A percentile compares a stretch with the other conserved stretches of the same genome.
Evolutionary conservation across 2,888 invertebrate genomes (phyloP).

Genomic region (Brachylomia viminalis): DNA sequence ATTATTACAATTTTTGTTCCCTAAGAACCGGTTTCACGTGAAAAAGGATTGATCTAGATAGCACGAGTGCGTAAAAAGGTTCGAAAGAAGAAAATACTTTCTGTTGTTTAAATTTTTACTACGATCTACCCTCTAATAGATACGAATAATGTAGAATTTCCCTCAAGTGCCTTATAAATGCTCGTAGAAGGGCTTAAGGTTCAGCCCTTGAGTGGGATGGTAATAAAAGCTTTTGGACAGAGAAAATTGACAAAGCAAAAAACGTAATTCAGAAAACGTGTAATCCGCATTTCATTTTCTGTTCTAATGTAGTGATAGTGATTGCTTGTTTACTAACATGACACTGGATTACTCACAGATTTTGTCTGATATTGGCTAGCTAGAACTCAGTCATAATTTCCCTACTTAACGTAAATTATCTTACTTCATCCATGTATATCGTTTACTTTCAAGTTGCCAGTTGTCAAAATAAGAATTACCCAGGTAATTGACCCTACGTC

Average conservation of each 20-base stretch:
- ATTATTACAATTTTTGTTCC: neutral
- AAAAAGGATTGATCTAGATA: conserved; percentile 25
- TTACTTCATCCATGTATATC: neutral
- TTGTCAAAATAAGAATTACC: neutral
- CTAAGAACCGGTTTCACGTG: conserved; percentile 1
- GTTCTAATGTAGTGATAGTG: neutral
- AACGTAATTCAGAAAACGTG: conserved; percentile 23
- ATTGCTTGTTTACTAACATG: neutral
- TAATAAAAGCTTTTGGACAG: conserved; percentile 58
- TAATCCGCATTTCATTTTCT: conserved; percentile 24
- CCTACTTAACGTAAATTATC: neutral
- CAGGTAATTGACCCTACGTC: neutral
- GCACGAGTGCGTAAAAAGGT: conserved; percentile 35
- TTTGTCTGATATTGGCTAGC: neutral
- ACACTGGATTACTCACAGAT: too few relatives aligned
- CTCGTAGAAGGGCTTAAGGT: conserved; percentile 46
- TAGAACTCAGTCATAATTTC: neutral
- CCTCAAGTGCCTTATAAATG: conserved; percentile 55
- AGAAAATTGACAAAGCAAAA: conserved; percentile 60
- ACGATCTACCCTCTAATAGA: conserved; percentile 44
- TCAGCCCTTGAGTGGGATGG: conserved; percentile 37
- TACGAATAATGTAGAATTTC: conserved; percentile 53
- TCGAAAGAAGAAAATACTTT: conserved; percentile 31
- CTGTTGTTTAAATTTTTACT: conserved; percentile 33
- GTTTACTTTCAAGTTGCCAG: neutral